Evolutionary conservation across 2,888 invertebrate genomes (phyloP).

Genomic region (Meliscaeva auricollis): DNA sequence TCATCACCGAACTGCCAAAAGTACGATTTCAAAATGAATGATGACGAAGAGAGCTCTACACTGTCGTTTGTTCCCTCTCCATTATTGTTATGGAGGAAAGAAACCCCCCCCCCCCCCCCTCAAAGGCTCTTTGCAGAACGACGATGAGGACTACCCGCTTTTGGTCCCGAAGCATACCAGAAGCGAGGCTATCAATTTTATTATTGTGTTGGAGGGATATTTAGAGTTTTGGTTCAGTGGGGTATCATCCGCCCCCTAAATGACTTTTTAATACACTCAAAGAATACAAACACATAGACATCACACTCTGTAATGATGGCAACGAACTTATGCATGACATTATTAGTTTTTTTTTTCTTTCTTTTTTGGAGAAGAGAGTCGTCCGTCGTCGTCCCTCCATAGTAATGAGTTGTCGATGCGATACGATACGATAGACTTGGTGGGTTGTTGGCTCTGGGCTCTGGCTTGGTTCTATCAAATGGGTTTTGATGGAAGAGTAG

Average conservation of each 20-base stretch:
- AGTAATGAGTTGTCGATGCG: conserved; percentile 37
- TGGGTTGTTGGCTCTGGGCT: background rate
- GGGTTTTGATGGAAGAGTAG: conserved; percentile 12
- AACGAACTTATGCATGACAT: conserved; percentile 22
- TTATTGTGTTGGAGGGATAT: conserved; percentile 33
- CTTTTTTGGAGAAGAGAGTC: background rate
- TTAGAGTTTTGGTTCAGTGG: background rate
- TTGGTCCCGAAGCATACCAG: too few relatives aligned
- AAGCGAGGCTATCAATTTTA: conserved; percentile 41
- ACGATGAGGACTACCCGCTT: conserved; percentile 9
- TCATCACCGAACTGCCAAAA: conserved; percentile 37
- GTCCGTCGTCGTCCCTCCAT: background rate
- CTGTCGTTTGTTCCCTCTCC: background rate
- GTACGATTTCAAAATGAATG: conserved; percentile 54
- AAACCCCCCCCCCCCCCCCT: background rate
- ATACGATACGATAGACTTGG: background rate
- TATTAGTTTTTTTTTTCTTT: conserved; percentile 9
- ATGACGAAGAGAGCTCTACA: conserved; percentile 29
- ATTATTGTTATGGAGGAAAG: background rate
- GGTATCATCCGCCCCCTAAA: conserved; percentile 12
- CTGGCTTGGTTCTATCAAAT: background rate
- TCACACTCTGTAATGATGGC: background rate
- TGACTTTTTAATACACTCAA: conserved; percentile 50
- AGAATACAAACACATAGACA: conserved; percentile 15
- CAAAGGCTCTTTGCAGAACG: conserved; percentile 10